Percentiles rank a stretch among this genome's conserved stretches.
These are phyloP conservation scores for Pitta sordida DNA, from an alignment of 2,113 vertebrate species.

Conservation along the genomic window DNA sequence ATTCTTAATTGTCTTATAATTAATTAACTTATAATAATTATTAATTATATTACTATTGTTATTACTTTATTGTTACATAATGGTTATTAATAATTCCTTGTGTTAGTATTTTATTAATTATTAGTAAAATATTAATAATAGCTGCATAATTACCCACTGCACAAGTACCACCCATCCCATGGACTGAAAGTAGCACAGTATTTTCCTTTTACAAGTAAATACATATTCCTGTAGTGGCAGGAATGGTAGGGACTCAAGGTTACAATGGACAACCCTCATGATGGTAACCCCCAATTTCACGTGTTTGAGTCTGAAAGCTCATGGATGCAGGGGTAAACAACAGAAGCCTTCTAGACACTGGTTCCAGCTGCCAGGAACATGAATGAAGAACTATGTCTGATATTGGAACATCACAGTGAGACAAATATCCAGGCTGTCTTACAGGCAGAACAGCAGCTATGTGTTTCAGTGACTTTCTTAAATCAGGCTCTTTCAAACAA, in stretches of 20 bases:
- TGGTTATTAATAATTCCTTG: too few relatives aligned
- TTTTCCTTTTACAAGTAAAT: background rate
- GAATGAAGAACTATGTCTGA: background rate
- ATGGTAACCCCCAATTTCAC: background rate
- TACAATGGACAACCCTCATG: background rate
- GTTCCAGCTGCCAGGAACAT: background rate
- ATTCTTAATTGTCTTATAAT: too few relatives aligned
- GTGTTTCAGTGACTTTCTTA: background rate
- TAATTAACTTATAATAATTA: too few relatives aligned
- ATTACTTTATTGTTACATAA: too few relatives aligned
- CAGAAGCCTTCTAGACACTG: background rate
- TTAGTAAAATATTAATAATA: too few relatives aligned
- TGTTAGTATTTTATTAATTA: too few relatives aligned
- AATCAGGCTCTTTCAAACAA: background rate
- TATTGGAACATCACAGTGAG: background rate
- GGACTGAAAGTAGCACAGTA: background rate
- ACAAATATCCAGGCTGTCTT: background rate
- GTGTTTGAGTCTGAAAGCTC: background rate
- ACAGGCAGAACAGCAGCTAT: background rate
- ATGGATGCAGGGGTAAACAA: background rate
- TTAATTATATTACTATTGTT: background rate
- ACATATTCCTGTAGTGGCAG: background rate
- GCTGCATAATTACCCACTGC: background rate
- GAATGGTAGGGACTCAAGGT: background rate
- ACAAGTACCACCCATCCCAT: background rate